Evolutionary conservation across 2,888 invertebrate genomes (phyloP), one percentile per base, ranked within the genome.

Genomic region (Epinotia brunnichana): DNA sequence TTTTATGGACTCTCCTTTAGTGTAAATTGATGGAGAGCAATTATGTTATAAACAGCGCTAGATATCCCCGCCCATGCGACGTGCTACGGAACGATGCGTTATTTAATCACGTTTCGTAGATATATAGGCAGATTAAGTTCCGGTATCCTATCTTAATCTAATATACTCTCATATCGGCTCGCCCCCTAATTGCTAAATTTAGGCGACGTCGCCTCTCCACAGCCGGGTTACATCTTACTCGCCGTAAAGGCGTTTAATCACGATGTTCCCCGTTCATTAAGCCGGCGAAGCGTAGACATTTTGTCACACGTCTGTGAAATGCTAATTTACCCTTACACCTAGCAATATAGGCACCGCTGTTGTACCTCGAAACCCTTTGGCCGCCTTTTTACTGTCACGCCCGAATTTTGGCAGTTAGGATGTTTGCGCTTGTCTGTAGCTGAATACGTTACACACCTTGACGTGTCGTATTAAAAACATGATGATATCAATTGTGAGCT

Each of bases 261-360:
- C 87, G 83, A 84, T 87, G 91, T 90, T 88, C 86, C 80, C 77
- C 84, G 86, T 90, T 91, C 88, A 92, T 92, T 91, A 91, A 91
- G 85, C 85, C 85, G 80, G 80, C 84, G 82, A 83, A 81, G 83
- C 81, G 82, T 79, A 81, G 82, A 84, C 84, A 87, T 90, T 89
- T 89, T 87, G 88, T 88, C 85, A 83, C 88, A 82, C 82, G 87
- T 87, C 90, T 90, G 83, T 92, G 90, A 90, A 85, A 92, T 93
- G 93, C 91, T 90, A 92, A 93, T 93, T 87, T 85, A 82, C 85
- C 83, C 83, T 85, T 83, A 87, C 86, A 88, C 87, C 70, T 75
- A 87, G 81, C 92, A 90, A 93, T 92, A 92, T 90, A 83, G 81
- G 84, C 85, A n/a, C 24, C 62, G 80, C 85, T 39, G 59, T 15